Evolutionary conservation across 2,797 vertebrate genomes (phyloP), one percentile per base, ranked within the genome.

Genomic region (Gymnoscopelus microlampas): DNA sequence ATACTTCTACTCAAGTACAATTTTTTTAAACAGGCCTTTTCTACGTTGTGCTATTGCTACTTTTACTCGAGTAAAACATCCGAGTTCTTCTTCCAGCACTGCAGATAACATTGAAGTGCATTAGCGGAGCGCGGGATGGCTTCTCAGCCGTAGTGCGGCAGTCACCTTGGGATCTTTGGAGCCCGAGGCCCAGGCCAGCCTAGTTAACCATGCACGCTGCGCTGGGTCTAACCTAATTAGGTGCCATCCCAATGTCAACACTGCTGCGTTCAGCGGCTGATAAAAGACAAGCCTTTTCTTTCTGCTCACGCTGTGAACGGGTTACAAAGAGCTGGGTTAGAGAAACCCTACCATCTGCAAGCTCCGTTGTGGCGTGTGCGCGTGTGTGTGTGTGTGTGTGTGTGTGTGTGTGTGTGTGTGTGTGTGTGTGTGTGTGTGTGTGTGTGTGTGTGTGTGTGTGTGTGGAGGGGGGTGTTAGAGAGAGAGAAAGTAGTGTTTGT

Each of bases 221-320:
- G 84, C 87, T 65, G 84, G 84, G 78, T 69, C 84, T 86, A 91
- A 92, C 89, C 88, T 90, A 90, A 92, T 91, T 91, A 91, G 90
- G 83, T 88, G 88, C 83, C 89, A 86, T 90, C 87, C 84, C 89
- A 89, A 88, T 89, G 91, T 92, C 91, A 92, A 91, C 89, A 91
- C 86, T 73, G 84, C 90, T 85, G 87, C 44, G 83, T 81, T 89
- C 77, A 70, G 78, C 65, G 80, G 49, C 83, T 85, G 87, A 90
- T 81, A 85, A 85, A 91, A 90, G 85, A 89, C 85, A 57, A 78
- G 82, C 71, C 74, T 83, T 83, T 80, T 86, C 81, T 78, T 84
- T 78, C 74, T 74, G 0, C 77, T 84, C 89, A 86, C 47, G 83
- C 86, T 85, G 83, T 66, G 85, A 88, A 63, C 85, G 81, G 86